These are phyloP conservation scores for Enteromius unitaeniatus DNA, from an alignment of 2,797 vertebrate genomes.

Conservation along the genomic window DNA sequence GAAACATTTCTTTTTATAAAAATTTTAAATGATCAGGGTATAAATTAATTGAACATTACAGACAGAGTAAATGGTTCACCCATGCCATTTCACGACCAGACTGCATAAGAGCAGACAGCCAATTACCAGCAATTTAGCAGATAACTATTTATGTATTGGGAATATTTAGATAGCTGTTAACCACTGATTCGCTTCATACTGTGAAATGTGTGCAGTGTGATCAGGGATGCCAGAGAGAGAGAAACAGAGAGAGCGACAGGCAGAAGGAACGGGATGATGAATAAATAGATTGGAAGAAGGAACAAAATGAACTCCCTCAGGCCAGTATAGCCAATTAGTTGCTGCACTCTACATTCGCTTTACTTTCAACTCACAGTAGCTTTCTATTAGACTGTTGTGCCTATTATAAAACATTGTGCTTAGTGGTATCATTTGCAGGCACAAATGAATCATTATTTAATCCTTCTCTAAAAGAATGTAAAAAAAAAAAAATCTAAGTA, in stretches of 20 bases:
- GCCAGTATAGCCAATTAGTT: constrained; percentile 56
- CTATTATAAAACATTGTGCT: constrained; percentile 51
- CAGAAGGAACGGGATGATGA: constrained; percentile 43
- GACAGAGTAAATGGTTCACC: constrained; percentile 21
- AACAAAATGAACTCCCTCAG: constrained; percentile 57
- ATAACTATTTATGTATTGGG: constrained; percentile 56
- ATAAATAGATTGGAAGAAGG: constrained; percentile 51
- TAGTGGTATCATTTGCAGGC: constrained; percentile 48
- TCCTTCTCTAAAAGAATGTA: constrained; percentile 24
- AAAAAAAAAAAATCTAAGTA: constrained; percentile 12
- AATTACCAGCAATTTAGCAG: constrained; percentile 55
- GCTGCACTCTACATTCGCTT: constrained; percentile 50
- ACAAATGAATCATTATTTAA: constrained; percentile 55
- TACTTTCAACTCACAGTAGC: constrained; percentile 47
- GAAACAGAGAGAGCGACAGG: constrained; percentile 31
- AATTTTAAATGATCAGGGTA: constrained; percentile 1
- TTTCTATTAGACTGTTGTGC: constrained; percentile 44
- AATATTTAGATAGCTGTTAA: constrained; percentile 54
- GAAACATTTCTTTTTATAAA: neutral
- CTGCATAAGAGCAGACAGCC: constrained; percentile 13
- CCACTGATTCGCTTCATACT: constrained; percentile 41
- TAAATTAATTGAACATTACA: constrained; percentile 6
- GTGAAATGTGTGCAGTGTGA: constrained; percentile 53
- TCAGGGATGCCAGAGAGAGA: constrained; percentile 39
- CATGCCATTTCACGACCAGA: constrained; percentile 28